These are phyloP conservation scores for Corvus moneduloides DNA, from an alignment of 2,113 vertebrate genomes.

Conservation along the genomic window DNA sequence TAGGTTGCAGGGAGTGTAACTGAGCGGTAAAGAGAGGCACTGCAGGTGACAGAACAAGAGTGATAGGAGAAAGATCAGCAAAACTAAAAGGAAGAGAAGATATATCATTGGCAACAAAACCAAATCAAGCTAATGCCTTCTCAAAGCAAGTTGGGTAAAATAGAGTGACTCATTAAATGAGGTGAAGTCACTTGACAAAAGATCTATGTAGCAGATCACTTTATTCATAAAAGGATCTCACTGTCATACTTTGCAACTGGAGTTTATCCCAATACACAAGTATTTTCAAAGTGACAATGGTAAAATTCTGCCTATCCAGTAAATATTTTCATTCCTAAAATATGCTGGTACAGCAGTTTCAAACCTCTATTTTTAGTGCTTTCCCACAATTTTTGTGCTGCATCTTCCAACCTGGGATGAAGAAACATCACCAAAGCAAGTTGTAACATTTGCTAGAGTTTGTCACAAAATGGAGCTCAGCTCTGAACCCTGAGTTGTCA, in stretches of 20 bases:
- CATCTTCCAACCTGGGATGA: background rate
- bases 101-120: slow-evolving; percentile 27
- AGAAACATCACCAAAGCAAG: background rate
- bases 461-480: background rate
- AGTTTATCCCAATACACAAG: background rate
- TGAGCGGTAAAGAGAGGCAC: background rate
- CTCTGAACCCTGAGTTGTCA: background rate
- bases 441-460: background rate
- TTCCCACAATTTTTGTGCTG: background rate
- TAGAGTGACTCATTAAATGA: background rate
- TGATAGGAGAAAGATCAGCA: slow-evolving; percentile 53
- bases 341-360: background rate
- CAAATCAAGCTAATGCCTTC: slow-evolving; percentile 53
- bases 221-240: background rate
- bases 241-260: background rate
- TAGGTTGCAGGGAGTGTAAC: background rate
- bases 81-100: slow-evolving; percentile 31
- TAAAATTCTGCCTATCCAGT: background rate
- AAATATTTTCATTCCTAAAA: background rate
- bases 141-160: slow-evolving; percentile 1
- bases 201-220: background rate
- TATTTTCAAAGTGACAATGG: background rate
- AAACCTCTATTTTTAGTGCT: background rate
- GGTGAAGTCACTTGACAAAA: background rate
- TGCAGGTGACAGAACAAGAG: slow-evolving; percentile 35